A percentile compares a stretch with the other conserved stretches of the same genome.
Conservation (phyloP, 1,140 invertebrate genomes). For the Maconellicoccus hirsutus region DNA sequence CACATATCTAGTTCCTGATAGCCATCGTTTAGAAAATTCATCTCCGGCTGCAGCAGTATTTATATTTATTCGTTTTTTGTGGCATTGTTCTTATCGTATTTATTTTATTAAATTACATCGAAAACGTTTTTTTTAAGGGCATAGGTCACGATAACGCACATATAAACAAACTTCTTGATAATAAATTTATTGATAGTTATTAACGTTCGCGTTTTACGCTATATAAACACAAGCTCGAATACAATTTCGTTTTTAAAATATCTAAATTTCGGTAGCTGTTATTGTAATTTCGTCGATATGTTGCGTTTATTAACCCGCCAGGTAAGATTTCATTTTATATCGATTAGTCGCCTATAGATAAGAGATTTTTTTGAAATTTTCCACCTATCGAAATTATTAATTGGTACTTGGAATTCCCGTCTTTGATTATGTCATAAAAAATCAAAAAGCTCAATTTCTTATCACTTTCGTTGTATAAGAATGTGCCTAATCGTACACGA, state of each 20-base stretch:
- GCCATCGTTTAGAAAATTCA: too few relatives aligned
- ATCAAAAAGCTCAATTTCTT: too few relatives aligned
- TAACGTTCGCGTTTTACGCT: not conserved
- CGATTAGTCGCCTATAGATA: too few relatives aligned
- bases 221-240: not conserved
- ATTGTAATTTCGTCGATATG: not conserved
- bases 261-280: not conserved
- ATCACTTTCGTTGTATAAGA: too few relatives aligned
- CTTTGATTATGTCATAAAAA: too few relatives aligned
- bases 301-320: not conserved
- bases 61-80: not conserved
- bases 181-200: not conserved
- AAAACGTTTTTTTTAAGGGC: not conserved
- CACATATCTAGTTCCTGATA: too few relatives aligned
- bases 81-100: not conserved
- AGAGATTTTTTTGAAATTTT: too few relatives aligned
- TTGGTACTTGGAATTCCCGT: too few relatives aligned
- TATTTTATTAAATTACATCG: not conserved
- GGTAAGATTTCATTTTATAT: not conserved
- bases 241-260: not conserved
- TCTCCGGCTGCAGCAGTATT: not conserved
- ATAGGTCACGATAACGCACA: not conserved
- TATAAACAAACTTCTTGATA: constrained; percentile 5
- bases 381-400: too few relatives aligned
- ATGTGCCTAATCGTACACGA: too few relatives aligned